A percentile compares a stretch with the other conserved stretches of the same genome.
These are phyloP conservation scores for Sciurus vulgaris DNA, from an alignment of 2,797 vertebrate species.

Conservation along the genomic window DNA sequence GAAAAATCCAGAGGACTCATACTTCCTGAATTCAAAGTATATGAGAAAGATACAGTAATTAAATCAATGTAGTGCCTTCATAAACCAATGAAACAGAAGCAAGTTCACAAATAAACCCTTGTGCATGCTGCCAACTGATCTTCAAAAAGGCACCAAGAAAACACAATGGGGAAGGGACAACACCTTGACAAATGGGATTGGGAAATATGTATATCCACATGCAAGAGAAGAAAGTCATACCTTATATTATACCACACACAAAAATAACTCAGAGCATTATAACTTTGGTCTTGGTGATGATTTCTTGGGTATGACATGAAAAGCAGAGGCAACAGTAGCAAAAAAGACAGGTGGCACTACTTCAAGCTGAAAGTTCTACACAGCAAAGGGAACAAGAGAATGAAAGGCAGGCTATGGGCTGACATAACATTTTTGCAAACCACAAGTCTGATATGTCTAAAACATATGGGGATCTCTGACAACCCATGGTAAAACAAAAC, in stretches of 20 bases:
- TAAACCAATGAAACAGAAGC: background rate
- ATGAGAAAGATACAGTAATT: background rate
- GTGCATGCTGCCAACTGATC: background rate
- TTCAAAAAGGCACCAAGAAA: background rate
- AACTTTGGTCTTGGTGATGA: background rate
- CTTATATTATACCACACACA: background rate
- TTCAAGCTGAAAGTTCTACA: background rate
- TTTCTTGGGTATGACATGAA: background rate
- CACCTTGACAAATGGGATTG: background rate
- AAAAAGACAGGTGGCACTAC: background rate
- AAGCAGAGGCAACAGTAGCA: background rate
- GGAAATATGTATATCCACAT: background rate
- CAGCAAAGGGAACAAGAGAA: background rate
- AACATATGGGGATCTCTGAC: background rate
- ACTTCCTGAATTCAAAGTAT: background rate
- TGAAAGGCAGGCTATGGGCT: background rate
- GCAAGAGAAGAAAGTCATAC: background rate
- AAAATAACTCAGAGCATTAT: background rate
- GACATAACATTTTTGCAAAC: background rate
- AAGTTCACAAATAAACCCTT: background rate
- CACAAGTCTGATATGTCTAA: background rate
- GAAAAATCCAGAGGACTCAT: background rate
- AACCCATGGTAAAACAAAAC: background rate
- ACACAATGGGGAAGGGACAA: background rate
- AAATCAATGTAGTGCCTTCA: background rate